Base-by-base conservation (phyloP, 1,140 invertebrate species). In the Dendroctonus ponderosae region DNA sequence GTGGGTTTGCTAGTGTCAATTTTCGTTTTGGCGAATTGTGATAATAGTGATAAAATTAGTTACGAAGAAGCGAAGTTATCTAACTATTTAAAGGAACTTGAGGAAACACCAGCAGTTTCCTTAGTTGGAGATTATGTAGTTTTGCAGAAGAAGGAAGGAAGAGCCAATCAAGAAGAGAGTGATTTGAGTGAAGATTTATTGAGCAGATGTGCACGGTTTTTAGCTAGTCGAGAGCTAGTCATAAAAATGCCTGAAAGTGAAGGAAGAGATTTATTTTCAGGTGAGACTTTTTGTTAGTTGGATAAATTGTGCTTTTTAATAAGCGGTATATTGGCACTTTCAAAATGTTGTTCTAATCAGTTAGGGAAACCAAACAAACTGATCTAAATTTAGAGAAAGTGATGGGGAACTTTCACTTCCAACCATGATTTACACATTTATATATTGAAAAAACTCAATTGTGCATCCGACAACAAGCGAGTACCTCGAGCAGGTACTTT, bases 141-240 rank as follows among this genome's bases (percentile, higher is more conserved):
- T 68, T 72, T 69, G 14, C 68, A 71, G 52, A 73, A 72, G 57
- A 71, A 12, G 8, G 53, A 69, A 67, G 71, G 69, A 69, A 73
- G 70, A 76, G 72, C 53, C 72, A 72, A 40, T 72, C 69, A 46
- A 53, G 39, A 71, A 37, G 48, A 42, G 7, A 46, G 15, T 26
- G 57, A 67, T 56, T 8, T 14, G 5, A 48, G 52, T 8, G 70
- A 73, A 54, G 68, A 66, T 49, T 49, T 77, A 7, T 6, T 77
- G 6, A 81, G 81, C 65, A 79, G 80, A 70, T 76, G 77, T 68
- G 74, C 76, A 56, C 74, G 77, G 60, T 83, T 79, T 72, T 71
- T 82, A 58, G 69, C 75, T 59, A 78, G 75, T 37, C 80, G 80
- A 57, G 77, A 81, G 67, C 66, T 83, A 62, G 78, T 77, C 65